phyloP scores from a whole-genome alignment of 2,797 vertebrate genomes.

The Parauchenoglanis punctatus region DNA sequence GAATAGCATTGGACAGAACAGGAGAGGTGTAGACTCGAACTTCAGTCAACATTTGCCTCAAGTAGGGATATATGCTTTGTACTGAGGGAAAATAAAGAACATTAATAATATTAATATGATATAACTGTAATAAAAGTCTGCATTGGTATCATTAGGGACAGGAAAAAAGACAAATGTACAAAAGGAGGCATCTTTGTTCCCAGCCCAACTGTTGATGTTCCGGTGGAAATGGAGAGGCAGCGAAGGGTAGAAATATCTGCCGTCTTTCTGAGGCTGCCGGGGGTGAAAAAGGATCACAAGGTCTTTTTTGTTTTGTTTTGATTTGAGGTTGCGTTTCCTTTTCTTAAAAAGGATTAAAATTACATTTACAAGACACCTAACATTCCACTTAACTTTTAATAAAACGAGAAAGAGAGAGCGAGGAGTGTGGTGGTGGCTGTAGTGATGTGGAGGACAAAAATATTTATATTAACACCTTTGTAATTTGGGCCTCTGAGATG shows the following conservation, averaged over 20 bases:
- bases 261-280: conserved; percentile 71
- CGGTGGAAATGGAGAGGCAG: conserved; percentile 82
- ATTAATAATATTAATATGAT: conserved; percentile 71
- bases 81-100: conserved; percentile 66
- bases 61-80: conserved; percentile 80
- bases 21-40: conserved; percentile 87
- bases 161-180: conserved; percentile 87
- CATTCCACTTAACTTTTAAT: conserved; percentile 89
- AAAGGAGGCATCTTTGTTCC: conserved; percentile 88
- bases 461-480: conserved; percentile 78
- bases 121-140: conserved; percentile 78
- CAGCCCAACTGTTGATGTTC: conserved; percentile 86
- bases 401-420: conserved; percentile 84
- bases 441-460: conserved; percentile 68
- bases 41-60: conserved; percentile 89
- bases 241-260: conserved; percentile 78
- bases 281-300: conserved; percentile 81
- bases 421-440: conserved; percentile 64
- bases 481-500: conserved; percentile 76
- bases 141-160: conserved; percentile 86
- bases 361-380: conserved; percentile 96
- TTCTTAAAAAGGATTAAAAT: conserved; percentile 92
- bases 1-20: conserved; percentile 91
- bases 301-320: conserved; percentile 62
- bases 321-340: conserved; percentile 68